phyloP scores from a whole-genome alignment of 2,113 vertebrate genomes.

The Delphinapterus leucas region DNA sequence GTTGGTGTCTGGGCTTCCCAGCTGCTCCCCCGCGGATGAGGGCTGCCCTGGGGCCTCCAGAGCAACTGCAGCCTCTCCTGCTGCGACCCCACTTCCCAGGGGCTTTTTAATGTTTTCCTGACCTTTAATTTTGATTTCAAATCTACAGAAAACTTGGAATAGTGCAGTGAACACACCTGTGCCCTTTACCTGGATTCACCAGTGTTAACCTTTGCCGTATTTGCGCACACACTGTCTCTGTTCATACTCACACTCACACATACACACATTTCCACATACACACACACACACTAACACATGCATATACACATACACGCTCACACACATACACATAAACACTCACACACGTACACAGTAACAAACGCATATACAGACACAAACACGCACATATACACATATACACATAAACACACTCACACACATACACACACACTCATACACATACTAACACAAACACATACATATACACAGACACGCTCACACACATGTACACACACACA shows the following conservation, averaged over 20 bases:
- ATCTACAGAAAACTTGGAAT: not conserved
- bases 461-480: accelerated
- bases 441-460: too few relatives aligned
- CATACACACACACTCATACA: too few relatives aligned
- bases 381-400: accelerated
- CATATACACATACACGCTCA: accelerated
- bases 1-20: not conserved
- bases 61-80: not conserved
- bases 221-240: not conserved
- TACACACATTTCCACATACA: too few relatives aligned
- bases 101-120: not conserved
- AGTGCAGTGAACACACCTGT: not conserved
- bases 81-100: not conserved
- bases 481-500: accelerated
- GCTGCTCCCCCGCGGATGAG: not conserved
- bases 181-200: not conserved
- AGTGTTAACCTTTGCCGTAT: not conserved
- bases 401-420: accelerated
- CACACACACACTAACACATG: not conserved
- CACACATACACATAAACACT: accelerated
- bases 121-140: not conserved
- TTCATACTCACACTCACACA: not conserved
- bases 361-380: accelerated
- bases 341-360: too few relatives aligned
- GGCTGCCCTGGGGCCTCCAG: not conserved